These are phyloP conservation scores for Emydocephalus ijimae DNA, from an alignment of 2,113 vertebrate species.

Conservation along the genomic window DNA sequence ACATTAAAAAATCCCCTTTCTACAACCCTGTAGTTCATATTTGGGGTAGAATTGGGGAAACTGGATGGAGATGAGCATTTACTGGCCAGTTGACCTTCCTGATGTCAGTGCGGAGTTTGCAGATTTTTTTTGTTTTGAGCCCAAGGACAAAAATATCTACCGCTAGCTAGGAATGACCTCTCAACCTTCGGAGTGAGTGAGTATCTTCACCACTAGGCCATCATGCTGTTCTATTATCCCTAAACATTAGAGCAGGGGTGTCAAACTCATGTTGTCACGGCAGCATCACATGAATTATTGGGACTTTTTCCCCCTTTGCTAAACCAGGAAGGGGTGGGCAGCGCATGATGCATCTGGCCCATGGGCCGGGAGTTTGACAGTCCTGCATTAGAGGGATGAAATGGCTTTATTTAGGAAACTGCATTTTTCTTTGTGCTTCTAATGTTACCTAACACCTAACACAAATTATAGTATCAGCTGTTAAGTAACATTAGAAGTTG, in stretches of 20 bases:
- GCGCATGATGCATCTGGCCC: too few species aligned
- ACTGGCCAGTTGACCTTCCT: neutral
- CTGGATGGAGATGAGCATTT: neutral
- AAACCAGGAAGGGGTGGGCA: too few species aligned
- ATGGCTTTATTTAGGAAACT: neutral
- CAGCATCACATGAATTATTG: too few species aligned
- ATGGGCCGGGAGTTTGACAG: too few species aligned
- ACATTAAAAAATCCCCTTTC: neutral
- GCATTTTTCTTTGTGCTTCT: neutral
- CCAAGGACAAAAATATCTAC: neutral
- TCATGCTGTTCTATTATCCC: neutral
- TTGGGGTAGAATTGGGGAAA: neutral
- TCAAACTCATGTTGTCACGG: too few species aligned
- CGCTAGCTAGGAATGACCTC: neutral
- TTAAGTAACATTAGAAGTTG: neutral
- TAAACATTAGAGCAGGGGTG: neutral
- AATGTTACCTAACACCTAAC: neutral
- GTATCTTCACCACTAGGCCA: neutral
- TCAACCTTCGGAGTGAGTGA: neutral
- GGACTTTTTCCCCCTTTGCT: too few species aligned
- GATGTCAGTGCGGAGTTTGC: neutral
- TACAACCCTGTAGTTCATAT: neutral
- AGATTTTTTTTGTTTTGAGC: neutral
- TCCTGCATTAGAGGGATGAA: neutral
- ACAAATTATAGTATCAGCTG: neutral